phyloP scores from a whole-genome alignment of 2,113 vertebrate genomes.

The Agapornis roseicollis region DNA sequence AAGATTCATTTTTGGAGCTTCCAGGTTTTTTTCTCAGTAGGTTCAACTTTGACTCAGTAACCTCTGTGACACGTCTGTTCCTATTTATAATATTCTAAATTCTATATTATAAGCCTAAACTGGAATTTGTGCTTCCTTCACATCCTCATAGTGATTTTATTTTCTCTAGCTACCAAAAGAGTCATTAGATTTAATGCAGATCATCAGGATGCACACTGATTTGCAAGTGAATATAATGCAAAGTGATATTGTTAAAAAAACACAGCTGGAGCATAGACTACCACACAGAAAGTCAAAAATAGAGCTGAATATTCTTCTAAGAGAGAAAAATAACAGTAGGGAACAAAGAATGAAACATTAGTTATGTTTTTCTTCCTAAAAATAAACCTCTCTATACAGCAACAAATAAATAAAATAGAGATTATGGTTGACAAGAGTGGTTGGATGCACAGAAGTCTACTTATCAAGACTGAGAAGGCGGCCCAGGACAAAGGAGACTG shows the following conservation, averaged over 20 bases:
- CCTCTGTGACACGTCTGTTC: not conserved
- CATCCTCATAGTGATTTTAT: not conserved
- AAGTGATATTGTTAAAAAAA: not conserved
- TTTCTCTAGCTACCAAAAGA: not conserved
- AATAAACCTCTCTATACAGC: not conserved
- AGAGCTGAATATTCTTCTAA: not conserved
- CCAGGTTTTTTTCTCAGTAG: not conserved
- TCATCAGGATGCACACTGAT: not conserved
- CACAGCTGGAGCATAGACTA: not conserved
- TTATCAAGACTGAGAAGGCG: not conserved
- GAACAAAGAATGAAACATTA: not conserved
- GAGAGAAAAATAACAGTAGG: not conserved
- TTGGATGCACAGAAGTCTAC: not conserved
- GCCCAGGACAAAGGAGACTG: not conserved
- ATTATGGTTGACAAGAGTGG: not conserved
- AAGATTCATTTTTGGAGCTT: not conserved
- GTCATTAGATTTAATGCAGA: not conserved
- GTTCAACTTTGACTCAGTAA: not conserved
- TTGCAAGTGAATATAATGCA: not conserved
- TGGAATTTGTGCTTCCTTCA: constrained; percentile 8
- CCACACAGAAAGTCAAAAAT: not conserved
- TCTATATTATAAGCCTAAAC: not conserved
- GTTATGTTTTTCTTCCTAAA: not conserved
- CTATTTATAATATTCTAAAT: constrained; percentile 28
- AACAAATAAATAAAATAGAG: not conserved